Conservation (phyloP, 2,797 vertebrate species). For the Pristis pectinata region DNA sequence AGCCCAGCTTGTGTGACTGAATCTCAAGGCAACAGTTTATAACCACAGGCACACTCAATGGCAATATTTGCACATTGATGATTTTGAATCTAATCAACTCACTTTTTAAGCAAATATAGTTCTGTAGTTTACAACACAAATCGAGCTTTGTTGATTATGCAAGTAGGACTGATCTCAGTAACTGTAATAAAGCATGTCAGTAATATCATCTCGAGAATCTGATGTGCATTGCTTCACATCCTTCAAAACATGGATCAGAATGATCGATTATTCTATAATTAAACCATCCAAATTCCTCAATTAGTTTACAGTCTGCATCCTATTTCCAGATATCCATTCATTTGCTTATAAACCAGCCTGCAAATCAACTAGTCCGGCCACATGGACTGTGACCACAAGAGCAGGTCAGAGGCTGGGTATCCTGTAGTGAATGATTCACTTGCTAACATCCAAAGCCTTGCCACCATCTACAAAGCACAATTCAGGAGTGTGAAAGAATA, state of each 20-base stretch:
- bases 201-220: not conserved
- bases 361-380: not conserved
- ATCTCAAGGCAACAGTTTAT: too few species aligned
- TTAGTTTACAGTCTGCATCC: not conserved
- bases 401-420: too few species aligned
- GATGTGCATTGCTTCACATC: not conserved
- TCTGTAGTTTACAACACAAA: not conserved
- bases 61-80: not conserved
- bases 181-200: not conserved
- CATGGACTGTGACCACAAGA: too few species aligned
- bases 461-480: too few species aligned
- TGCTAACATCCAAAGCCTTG: too few species aligned
- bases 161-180: not conserved
- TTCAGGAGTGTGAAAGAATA: too few species aligned
- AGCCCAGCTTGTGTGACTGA: too few species aligned
- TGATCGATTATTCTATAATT: not conserved
- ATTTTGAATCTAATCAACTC: not conserved
- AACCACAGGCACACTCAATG: not conserved
- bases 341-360: not conserved
- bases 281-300: not conserved
- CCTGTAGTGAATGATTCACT: too few species aligned
- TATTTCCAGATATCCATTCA: not conserved
- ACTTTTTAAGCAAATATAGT: slow-evolving; percentile 12
- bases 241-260: not conserved
- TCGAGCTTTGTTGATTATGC: not conserved